These are phyloP conservation scores for Hippoglossus stenolepis DNA, from an alignment of 2,113 vertebrate genomes.

Conservation along the genomic window DNA sequence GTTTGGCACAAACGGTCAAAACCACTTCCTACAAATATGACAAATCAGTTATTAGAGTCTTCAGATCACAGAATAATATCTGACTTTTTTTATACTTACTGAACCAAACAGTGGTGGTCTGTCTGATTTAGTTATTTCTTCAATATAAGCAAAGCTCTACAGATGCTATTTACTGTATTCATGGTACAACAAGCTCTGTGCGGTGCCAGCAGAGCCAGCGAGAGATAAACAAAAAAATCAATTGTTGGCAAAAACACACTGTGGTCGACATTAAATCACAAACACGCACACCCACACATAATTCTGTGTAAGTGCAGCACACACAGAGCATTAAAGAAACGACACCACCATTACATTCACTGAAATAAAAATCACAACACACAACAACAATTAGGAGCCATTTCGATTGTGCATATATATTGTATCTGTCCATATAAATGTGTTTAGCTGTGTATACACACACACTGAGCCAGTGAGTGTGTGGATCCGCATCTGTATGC, in stretches of 20 bases:
- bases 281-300: neutral
- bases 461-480: neutral
- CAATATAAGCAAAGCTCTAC: neutral
- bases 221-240: slow-evolving; percentile 5
- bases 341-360: neutral
- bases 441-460: too few relatives aligned
- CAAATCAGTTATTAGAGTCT: too few relatives aligned
- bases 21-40: too few relatives aligned
- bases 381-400: neutral
- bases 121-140: neutral
- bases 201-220: neutral
- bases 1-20: too few relatives aligned
- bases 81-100: neutral
- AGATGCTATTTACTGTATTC: slow-evolving; percentile 5
- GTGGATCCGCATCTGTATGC: slow-evolving; percentile 19
- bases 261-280: neutral
- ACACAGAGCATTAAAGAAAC: neutral
- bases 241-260: slow-evolving; percentile 17
- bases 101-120: neutral
- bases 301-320: neutral
- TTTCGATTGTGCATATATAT: neutral
- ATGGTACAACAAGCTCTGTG: slow-evolving; percentile 3
- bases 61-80: neutral
- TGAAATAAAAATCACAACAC: neutral
- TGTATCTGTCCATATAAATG: too few relatives aligned